Evolutionary conservation across 2,888 invertebrate genomes (phyloP).

Genomic region (Physocephala rufipes): DNA sequence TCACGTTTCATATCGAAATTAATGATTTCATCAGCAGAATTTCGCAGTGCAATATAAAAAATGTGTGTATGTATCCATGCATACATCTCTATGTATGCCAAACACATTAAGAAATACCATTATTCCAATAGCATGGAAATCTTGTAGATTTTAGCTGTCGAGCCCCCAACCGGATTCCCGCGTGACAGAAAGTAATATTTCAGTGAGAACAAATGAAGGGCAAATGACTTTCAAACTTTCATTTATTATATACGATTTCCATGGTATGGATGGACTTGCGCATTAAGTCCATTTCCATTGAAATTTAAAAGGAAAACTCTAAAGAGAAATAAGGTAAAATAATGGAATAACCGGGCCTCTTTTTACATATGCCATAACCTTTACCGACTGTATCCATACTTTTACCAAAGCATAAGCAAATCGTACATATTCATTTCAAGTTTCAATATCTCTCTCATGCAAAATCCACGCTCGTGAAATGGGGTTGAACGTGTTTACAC

Average conservation of each 20-base stretch:
- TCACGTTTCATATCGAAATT: slow-evolving; percentile 24
- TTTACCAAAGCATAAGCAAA: too few relatives aligned
- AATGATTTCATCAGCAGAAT: slow-evolving; percentile 9
- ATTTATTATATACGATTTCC: not conserved
- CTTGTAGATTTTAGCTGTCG: slow-evolving; percentile 34
- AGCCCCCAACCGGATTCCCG: slow-evolving; percentile 43
- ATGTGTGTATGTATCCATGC: not conserved
- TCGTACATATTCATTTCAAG: too few relatives aligned
- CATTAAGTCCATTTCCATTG: slow-evolving; percentile 19
- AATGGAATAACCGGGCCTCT: slow-evolving; percentile 25
- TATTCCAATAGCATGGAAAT: slow-evolving; percentile 28
- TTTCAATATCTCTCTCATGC: too few relatives aligned
- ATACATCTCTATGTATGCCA: not conserved
- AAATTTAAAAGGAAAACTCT: not conserved
- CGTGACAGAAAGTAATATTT: not conserved
- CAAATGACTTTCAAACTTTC: not conserved
- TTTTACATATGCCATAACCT: not conserved
- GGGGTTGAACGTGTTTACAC: too few relatives aligned
- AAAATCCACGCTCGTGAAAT: too few relatives aligned
- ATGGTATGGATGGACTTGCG: slow-evolving; percentile 25
- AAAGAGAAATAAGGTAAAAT: slow-evolving; percentile 14
- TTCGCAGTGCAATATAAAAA: not conserved
- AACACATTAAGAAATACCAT: slow-evolving; percentile 1
- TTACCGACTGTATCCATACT: too few relatives aligned
- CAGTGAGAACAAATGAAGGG: slow-evolving; percentile 7